Conservation (phyloP, 2,797 vertebrate genomes). For the Jordanella pulchra region DNA sequence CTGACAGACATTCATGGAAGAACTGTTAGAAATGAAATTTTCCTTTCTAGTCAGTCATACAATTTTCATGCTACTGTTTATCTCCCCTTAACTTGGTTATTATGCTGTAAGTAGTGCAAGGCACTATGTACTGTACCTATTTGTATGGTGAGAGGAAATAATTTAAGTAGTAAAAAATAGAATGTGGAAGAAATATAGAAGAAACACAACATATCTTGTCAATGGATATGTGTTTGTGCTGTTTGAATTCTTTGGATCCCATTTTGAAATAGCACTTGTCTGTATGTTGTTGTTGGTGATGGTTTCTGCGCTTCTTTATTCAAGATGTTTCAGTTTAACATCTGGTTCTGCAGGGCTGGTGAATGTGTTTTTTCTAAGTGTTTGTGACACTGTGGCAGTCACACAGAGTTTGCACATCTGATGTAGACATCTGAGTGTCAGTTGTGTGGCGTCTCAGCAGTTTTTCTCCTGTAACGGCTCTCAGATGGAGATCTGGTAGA, state of each 20-base stretch:
- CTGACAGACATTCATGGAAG: background rate
- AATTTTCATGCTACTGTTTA: background rate
- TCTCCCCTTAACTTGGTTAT: background rate
- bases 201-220: background rate
- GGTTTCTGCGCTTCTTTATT: background rate
- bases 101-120: background rate
- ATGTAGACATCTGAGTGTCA: constrained; percentile 40
- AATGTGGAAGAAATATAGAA: background rate
- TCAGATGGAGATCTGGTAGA: constrained; percentile 28
- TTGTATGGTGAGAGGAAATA: background rate
- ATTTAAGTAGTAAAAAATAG: background rate
- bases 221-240: background rate
- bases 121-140: background rate
- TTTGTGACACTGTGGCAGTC: background rate
- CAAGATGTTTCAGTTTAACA: constrained; percentile 20
- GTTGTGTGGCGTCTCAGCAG: constrained; percentile 32
- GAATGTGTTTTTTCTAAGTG: constrained; percentile 12
- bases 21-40: background rate
- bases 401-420: constrained; percentile 6
- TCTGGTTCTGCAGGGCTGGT: constrained; percentile 8
- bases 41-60: background rate
- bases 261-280: background rate
- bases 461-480: constrained; percentile 14
- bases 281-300: background rate
- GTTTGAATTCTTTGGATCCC: background rate